Evolutionary conservation across 2,113 vertebrate genomes (phyloP).

Genomic region (Mormyrus iriodes): DNA sequence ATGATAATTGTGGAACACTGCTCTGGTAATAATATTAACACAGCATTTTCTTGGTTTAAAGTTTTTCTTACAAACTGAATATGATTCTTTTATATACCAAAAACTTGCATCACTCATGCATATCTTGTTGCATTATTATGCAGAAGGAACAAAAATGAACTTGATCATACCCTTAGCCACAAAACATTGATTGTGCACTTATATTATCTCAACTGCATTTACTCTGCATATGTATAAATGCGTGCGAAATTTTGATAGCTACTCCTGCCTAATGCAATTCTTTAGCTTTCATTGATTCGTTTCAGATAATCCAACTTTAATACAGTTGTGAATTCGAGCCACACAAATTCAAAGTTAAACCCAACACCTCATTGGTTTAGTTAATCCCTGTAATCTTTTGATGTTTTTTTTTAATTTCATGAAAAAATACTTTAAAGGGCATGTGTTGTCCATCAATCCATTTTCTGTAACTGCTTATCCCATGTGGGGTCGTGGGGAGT

Average conservation of each 20-base stretch:
- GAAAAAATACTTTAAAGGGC: neutral
- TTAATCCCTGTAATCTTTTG: neutral
- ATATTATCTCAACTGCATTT: neutral
- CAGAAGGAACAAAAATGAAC: neutral
- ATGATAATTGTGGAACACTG: neutral
- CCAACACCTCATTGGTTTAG: neutral
- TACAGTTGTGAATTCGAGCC: neutral
- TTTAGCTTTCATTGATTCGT: neutral
- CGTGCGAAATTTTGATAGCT: neutral
- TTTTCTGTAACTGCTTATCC: too few species aligned
- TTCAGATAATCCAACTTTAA: neutral
- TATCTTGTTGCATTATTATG: neutral
- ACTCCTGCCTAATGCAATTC: neutral
- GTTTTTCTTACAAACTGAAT: neutral
- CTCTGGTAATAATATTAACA: neutral
- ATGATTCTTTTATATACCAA: neutral
- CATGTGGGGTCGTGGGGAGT: too few species aligned
- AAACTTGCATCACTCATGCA: neutral
- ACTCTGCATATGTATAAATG: neutral
- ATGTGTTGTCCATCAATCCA: too few species aligned
- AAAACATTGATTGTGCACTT: neutral
- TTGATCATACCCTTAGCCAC: neutral
- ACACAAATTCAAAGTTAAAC: neutral
- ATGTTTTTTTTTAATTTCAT: neutral
- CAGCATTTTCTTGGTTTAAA: neutral